phyloP scores from a whole-genome alignment of 2,113 vertebrate species.

The Prochilodus magdalenae region DNA sequence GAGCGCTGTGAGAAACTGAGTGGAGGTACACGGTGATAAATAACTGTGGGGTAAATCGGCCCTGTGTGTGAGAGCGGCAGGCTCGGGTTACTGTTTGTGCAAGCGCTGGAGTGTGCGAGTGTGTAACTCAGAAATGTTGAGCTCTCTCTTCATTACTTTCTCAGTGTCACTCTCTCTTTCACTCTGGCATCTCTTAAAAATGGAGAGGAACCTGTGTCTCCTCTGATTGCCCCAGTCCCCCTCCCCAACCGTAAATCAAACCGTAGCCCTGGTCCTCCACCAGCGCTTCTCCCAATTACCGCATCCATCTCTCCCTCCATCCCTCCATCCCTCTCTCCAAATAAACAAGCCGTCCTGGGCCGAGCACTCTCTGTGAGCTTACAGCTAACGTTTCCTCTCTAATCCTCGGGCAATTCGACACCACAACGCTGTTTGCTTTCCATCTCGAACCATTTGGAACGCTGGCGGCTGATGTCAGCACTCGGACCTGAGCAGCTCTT shows the following conservation, averaged over 20 bases:
- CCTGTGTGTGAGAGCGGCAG: conserved; percentile 8
- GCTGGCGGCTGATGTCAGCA: conserved; percentile 1
- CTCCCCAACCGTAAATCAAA: conserved; percentile 9
- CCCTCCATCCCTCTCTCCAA: conserved; percentile 8
- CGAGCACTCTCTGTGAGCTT: not conserved
- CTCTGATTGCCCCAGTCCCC: not conserved
- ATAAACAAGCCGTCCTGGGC: conserved; percentile 26
- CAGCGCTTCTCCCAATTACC: not conserved
- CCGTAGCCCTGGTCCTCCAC: not conserved
- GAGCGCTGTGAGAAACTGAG: conserved; percentile 19
- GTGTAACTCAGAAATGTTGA: not conserved
- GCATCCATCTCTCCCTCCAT: conserved; percentile 1
- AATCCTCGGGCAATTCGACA: conserved; percentile 27
- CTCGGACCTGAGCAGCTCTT: not conserved
- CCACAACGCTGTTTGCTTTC: conserved; percentile 17
- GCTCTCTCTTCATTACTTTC: conserved; percentile 1
- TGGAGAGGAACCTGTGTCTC: not conserved
- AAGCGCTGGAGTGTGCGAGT: conserved; percentile 7
- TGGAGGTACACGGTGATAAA: conserved; percentile 13
- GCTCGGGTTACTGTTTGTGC: conserved; percentile 19
- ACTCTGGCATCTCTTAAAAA: conserved; percentile 15
- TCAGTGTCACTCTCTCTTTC: conserved; percentile 3
- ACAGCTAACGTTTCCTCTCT: conserved; percentile 14
- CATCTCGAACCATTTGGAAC: not conserved
- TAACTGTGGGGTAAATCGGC: conserved; percentile 19